A percentile compares a stretch with the other conserved stretches of the same genome.
phyloP scores from a whole-genome alignment of 1,140 invertebrate genomes.

The Theocolax elegans region DNA sequence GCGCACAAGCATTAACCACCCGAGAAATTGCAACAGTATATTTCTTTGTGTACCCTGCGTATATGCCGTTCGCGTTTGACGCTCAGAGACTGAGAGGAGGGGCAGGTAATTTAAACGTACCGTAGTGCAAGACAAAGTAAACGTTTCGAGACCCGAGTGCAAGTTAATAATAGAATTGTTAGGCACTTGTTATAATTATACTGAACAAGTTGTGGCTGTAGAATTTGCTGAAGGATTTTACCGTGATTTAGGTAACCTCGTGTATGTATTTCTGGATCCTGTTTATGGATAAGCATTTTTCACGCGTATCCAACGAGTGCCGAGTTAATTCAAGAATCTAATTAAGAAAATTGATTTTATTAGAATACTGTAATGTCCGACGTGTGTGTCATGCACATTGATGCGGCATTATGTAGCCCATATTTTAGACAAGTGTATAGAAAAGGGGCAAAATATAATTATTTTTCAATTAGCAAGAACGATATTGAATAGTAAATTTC shows the following conservation, averaged over 20 bases:
- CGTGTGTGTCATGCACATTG: too few relatives aligned
- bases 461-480: too few relatives aligned
- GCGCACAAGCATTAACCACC: conserved; percentile 29
- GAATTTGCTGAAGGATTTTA: conserved; percentile 5
- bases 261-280: neutral
- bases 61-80: neutral
- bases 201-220: neutral
- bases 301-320: neutral
- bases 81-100: neutral
- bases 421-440: too few relatives aligned
- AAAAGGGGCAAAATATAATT: too few relatives aligned
- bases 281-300: neutral
- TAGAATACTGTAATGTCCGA: too few relatives aligned
- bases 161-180: conserved; percentile 37
- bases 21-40: conserved; percentile 34
- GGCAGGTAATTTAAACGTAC: conserved; percentile 9
- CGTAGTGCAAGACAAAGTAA: conserved; percentile 1
- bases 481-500: too few relatives aligned
- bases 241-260: neutral
- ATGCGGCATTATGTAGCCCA: too few relatives aligned
- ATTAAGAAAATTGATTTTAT: too few relatives aligned
- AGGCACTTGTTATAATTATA: conserved; percentile 21
- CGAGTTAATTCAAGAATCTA: too few relatives aligned
- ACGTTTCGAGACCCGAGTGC: neutral
- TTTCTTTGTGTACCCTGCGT: conserved; percentile 23